Evolutionary conservation across 2,888 invertebrate genomes (phyloP).

Genomic region (Melolontha melolontha): DNA sequence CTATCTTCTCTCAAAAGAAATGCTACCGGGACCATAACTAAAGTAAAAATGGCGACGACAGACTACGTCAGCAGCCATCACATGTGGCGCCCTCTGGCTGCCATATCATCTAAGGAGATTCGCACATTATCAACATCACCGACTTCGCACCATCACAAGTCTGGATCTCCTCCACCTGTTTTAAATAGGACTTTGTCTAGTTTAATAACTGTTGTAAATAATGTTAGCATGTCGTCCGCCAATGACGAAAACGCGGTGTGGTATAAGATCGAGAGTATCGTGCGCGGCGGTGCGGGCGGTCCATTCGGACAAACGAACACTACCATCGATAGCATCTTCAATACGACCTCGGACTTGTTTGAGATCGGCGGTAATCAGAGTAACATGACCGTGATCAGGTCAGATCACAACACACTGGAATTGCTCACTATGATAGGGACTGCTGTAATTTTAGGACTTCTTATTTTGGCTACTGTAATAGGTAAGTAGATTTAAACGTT

Average conservation of each 20-base stretch:
- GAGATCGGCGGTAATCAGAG: constrained; percentile 40
- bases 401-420: constrained; percentile 64
- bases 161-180: constrained; percentile 5
- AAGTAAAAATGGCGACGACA: constrained; percentile 46
- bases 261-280: constrained; percentile 54
- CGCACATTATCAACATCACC: constrained; percentile 45
- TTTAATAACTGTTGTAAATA: constrained; percentile 38
- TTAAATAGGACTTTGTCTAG: constrained; percentile 43
- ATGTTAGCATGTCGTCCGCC: constrained; percentile 36
- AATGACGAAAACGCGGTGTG: constrained; percentile 55
- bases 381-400: constrained; percentile 42
- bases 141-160: constrained; percentile 22
- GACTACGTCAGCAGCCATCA: constrained; percentile 54
- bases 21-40: constrained; percentile 25
- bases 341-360: constrained; percentile 32
- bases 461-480: constrained; percentile 74
- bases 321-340: constrained; percentile 41
- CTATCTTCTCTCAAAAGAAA: constrained; percentile 15
- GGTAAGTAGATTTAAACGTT: constrained; percentile 64
- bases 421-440: constrained; percentile 74
- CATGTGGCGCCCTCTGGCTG: constrained; percentile 57
- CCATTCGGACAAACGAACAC: constrained; percentile 44
- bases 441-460: constrained; percentile 71
- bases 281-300: constrained; percentile 36
- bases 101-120: constrained; percentile 54